These are phyloP conservation scores for Pediacus dermestoides DNA, from an alignment of 2,888 invertebrate species.

Conservation along the genomic window DNA sequence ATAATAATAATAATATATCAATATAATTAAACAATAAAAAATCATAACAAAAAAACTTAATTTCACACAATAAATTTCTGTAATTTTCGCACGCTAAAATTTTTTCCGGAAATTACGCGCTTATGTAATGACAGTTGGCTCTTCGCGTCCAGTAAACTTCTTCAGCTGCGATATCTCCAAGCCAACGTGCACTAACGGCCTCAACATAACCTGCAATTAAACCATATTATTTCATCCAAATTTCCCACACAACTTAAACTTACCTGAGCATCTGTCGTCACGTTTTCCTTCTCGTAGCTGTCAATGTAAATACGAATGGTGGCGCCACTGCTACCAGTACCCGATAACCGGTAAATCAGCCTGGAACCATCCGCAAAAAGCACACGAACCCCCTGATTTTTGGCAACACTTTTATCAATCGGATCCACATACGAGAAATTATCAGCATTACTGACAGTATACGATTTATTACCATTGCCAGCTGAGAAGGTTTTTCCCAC, in stretches of 20 bases:
- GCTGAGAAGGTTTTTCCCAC: slow-evolving; percentile 57
- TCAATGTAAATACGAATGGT: slow-evolving; percentile 96
- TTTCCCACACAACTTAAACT: slow-evolving; percentile 13
- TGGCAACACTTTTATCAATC: slow-evolving; percentile 85
- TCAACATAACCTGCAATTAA: slow-evolving; percentile 60
- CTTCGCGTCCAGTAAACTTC: slow-evolving; percentile 81
- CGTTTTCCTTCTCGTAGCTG: slow-evolving; percentile 79
- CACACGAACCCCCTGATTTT: slow-evolving; percentile 88
- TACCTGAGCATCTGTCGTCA: slow-evolving; percentile 61
- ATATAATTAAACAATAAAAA: no score
- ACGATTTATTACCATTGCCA: slow-evolving; percentile 59
- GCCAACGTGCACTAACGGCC: slow-evolving; percentile 86
- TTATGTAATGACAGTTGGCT: slow-evolving; percentile 96
- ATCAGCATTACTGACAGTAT: slow-evolving; percentile 76
- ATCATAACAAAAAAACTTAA: neutral
- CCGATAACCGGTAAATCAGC: slow-evolving; percentile 89
- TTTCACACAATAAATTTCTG: neutral
- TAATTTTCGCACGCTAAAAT: neutral
- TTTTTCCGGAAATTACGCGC: neutral
- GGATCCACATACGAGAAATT: slow-evolving; percentile 97
- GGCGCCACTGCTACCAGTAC: slow-evolving; percentile 97
- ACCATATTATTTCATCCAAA: slow-evolving; percentile 3
- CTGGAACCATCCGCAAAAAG: slow-evolving; percentile 94
- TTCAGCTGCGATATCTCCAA: slow-evolving; percentile 77
- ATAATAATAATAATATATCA: no score